Evolutionary conservation across 1,140 invertebrate species (phyloP), one percentile per base, ranked within the genome.

Genomic region (Pachypeltis micranthus): DNA sequence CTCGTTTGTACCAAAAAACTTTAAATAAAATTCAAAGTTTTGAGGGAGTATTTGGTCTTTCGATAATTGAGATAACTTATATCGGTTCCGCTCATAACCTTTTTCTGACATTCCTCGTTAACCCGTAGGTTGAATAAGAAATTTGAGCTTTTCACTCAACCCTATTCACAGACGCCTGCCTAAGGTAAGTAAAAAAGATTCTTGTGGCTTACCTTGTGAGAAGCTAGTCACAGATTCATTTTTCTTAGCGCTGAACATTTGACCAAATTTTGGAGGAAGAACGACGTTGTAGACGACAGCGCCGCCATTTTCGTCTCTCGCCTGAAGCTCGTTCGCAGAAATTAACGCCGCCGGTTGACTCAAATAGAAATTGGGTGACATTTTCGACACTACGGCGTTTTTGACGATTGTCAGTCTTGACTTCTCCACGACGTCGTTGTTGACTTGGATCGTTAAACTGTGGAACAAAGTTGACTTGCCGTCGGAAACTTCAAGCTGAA

Each of bases 401-500:
- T 34, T 59, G n/a, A 59, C 26, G n/a, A 29, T 16, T 4, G 23
- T 29, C 55, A 57, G 3, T 25, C 25, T 28, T 26, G 58, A 2
- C 26, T 26, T 26, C 26, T 27, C 26, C 2, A 27, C 16, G 29
- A 12, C 21, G 4, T 60, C 58, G 16, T 27, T 31, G 19, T 31
- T 29, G 12, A 61, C 34, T 23, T 44, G 19, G 10, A 61, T 19
- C 2, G 16, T 61, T 12, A 61, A 47, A 12, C 29, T 47, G 24
- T 61, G 60, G 23, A 61, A 61, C n/a, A 31, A 25, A 1, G 60
- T 44, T 2, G 10, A 44, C 14, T 24, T 44, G 2, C 60, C 60
- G 24, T 61, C 60, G 10, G 60, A 25, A 2, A 61, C 60, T 61
- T 61, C 60, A n/a, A 61, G 44, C 60, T 61, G 60, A 2, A 61